Evolutionary conservation across 2,113 vertebrate species (phyloP).

Genomic region (Chlorodrepanis virens): DNA sequence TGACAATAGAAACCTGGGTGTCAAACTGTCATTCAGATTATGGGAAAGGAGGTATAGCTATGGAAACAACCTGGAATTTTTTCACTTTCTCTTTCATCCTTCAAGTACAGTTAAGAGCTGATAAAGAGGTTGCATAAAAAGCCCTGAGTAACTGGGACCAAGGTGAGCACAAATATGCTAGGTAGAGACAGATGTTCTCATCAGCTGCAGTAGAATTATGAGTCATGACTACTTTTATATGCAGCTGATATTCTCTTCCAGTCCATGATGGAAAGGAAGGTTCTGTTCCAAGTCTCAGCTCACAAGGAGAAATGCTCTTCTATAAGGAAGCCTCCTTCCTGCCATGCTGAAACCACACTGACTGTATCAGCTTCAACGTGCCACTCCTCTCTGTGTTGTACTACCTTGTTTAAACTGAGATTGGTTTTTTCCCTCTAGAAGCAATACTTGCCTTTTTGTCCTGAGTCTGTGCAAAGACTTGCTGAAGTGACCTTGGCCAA

Average conservation of each 20-base stretch:
- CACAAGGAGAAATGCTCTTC: background rate
- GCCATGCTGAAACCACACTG: background rate
- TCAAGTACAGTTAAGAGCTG: background rate
- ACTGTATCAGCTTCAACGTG: background rate
- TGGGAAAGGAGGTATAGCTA: conserved; percentile 8
- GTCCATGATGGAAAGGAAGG: background rate
- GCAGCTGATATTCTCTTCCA: background rate
- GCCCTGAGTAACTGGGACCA: background rate
- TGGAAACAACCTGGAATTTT: background rate
- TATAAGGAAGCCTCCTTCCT: background rate
- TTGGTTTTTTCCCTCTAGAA: background rate
- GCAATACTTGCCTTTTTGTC: background rate
- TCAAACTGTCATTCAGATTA: conserved; percentile 20
- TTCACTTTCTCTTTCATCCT: background rate
- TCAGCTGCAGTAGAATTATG: background rate
- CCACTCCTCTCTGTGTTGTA: background rate
- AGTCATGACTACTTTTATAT: background rate
- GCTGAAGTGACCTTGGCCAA: background rate
- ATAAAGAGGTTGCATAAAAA: background rate
- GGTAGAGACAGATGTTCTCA: background rate
- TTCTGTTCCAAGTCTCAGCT: background rate
- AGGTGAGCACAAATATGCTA: background rate
- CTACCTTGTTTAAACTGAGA: background rate
- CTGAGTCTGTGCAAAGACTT: background rate
- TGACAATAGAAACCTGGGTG: conserved; percentile 48